A percentile compares a stretch with the other conserved stretches of the same genome.
phyloP scores from a whole-genome alignment of 2,888 invertebrate genomes.

The Spilarctia lutea region DNA sequence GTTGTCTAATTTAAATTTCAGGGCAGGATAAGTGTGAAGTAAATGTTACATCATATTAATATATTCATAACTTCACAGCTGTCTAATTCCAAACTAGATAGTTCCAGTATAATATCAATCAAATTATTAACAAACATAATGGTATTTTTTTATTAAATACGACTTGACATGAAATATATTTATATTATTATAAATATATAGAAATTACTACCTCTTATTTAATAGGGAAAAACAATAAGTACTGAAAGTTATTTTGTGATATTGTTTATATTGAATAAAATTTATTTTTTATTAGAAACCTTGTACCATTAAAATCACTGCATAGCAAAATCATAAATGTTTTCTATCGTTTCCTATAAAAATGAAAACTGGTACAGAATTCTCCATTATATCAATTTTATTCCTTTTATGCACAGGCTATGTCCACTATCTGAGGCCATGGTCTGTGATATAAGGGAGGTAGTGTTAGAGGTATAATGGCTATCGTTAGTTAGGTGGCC shows the following conservation, averaged over 20 bases:
- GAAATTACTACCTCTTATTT: too few relatives aligned
- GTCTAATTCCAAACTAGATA: too few relatives aligned
- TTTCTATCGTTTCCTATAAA: neutral
- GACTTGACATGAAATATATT: too few relatives aligned
- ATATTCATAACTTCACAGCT: too few relatives aligned
- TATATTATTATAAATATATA: too few relatives aligned
- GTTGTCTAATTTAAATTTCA: neutral
- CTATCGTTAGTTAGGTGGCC: constrained; percentile 53
- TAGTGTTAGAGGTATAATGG: constrained; percentile 52
- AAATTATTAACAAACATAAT: too few relatives aligned
- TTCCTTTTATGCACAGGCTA: constrained; percentile 16
- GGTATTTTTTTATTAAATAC: too few relatives aligned
- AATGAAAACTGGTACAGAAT: constrained; percentile 12
- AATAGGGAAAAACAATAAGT: too few relatives aligned
- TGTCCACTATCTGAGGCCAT: constrained; percentile 19
- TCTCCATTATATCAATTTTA: constrained; percentile 25
- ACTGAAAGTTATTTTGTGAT: too few relatives aligned
- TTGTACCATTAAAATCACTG: neutral
- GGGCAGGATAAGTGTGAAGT: neutral
- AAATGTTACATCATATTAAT: neutral
- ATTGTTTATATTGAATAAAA: too few relatives aligned
- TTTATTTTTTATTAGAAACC: too few relatives aligned
- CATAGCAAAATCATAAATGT: neutral
- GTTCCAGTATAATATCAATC: too few relatives aligned
- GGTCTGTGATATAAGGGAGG: constrained; percentile 42